Evolutionary conservation across 2,113 vertebrate species (phyloP).

Genomic region (Cebidichthys violaceus): DNA sequence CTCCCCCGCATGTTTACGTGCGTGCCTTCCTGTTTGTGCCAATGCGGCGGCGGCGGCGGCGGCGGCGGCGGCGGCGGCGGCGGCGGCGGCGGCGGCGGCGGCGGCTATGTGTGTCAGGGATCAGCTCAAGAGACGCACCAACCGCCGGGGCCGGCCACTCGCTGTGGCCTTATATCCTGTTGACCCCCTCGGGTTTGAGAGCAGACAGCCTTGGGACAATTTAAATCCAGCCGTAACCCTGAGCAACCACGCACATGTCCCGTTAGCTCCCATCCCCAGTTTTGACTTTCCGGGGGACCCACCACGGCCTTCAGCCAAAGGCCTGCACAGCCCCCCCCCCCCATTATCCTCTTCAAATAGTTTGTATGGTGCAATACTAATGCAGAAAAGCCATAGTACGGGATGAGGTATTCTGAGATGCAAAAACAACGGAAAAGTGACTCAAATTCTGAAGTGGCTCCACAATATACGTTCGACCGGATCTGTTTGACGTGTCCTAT

Average conservation of each 20-base stretch:
- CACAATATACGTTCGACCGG: neutral
- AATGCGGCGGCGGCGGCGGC: conserved; percentile 17
- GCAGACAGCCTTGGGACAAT: conserved; percentile 72
- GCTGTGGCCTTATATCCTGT: conserved; percentile 73
- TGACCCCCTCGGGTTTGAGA: conserved; percentile 71
- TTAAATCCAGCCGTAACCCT: conserved; percentile 63
- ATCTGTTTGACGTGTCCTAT: neutral
- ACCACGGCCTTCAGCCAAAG: conserved; percentile 34
- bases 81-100: too few species aligned
- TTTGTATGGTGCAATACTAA: conserved; percentile 8
- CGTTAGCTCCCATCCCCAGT: conserved; percentile 53
- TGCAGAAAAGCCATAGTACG: conserved; percentile 1
- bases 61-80: too few species aligned
- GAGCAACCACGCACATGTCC: conserved; percentile 60
- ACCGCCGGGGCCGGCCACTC: conserved; percentile 46
- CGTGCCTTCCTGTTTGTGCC: conserved; percentile 27
- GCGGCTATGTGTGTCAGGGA: conserved; percentile 42
- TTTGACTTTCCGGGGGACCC: conserved; percentile 35
- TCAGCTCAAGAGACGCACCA: conserved; percentile 60
- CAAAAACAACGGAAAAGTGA: neutral
- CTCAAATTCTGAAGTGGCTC: neutral
- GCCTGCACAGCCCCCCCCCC: neutral
- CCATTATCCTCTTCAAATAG: conserved; percentile 7
- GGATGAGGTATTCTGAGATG: neutral
- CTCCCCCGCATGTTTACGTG: conserved; percentile 11